Percentiles rank a stretch among this genome's conserved stretches.
These are phyloP conservation scores for Neosilurus hyrtlii DNA, from an alignment of 2,797 vertebrate genomes.

Conservation along the genomic window DNA sequence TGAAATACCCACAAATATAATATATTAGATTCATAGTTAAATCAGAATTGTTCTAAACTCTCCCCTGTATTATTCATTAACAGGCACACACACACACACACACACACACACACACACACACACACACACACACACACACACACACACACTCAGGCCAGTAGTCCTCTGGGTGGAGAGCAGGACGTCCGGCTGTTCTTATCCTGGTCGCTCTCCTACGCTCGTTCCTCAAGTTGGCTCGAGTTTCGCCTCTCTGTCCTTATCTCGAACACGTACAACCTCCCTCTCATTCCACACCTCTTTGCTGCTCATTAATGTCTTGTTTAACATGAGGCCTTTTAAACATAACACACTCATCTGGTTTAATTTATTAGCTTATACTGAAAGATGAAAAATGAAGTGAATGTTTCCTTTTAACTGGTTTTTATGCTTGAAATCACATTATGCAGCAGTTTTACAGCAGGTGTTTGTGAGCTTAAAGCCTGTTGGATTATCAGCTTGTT, in stretches of 20 bases:
- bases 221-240: conserved; percentile 5
- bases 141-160: conserved; percentile 13
- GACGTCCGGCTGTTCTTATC: conserved; percentile 25
- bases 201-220: conserved; percentile 3
- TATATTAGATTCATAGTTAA: not conserved
- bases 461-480: not conserved
- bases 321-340: not conserved
- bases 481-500: not conserved
- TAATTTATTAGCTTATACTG: not conserved
- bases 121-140: not conserved
- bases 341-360: not conserved
- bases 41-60: conserved; percentile 17
- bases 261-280: conserved; percentile 15
- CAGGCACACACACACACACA: conserved; percentile 21
- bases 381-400: not conserved
- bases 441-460: not conserved
- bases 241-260: conserved; percentile 33
- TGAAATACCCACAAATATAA: not conserved
- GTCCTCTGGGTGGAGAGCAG: conserved; percentile 9
- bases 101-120: conserved; percentile 1
- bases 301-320: conserved; percentile 14
- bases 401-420: too few relatives aligned
- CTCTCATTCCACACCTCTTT: conserved; percentile 18
- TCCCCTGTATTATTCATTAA: conserved; percentile 25
- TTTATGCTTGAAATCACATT: not conserved